Conservation (phyloP, 37 sponge, comb jelly and placozoan species). For the Crambe crambe region DNA sequence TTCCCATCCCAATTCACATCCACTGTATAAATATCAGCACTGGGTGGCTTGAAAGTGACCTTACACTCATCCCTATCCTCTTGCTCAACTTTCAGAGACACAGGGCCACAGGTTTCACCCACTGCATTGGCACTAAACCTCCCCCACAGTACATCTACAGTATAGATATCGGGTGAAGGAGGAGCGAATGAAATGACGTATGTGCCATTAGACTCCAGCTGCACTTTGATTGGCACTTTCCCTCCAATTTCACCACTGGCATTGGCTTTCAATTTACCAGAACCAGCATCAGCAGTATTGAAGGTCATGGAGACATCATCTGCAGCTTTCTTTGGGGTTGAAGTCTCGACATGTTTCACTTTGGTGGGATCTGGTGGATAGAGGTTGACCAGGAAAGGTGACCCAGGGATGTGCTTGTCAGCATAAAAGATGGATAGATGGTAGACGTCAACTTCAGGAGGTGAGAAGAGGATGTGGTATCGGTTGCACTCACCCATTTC, state of each 20-base stretch:
- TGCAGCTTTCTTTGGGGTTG: background rate
- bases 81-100: slow-evolving; percentile 18
- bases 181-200: slow-evolving; percentile 17
- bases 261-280: slow-evolving; percentile 41
- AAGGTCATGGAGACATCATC: slow-evolving; percentile 20
- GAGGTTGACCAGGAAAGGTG: slow-evolving; percentile 61
- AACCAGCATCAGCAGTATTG: slow-evolving; percentile 51
- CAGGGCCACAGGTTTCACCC: slow-evolving; percentile 38
- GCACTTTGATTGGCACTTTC: slow-evolving; percentile 20
- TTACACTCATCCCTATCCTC: background rate
- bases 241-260: slow-evolving; percentile 47
- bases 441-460: slow-evolving; percentile 33
- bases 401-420: slow-evolving; percentile 47
- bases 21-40: slow-evolving; percentile 47
- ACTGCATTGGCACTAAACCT: slow-evolving; percentile 47
- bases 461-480: slow-evolving; percentile 21
- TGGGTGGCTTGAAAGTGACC: slow-evolving; percentile 47
- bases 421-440: slow-evolving; percentile 19
- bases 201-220: slow-evolving; percentile 4
- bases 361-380: slow-evolving; percentile 20
- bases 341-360: slow-evolving; percentile 18
- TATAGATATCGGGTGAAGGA: slow-evolving; percentile 46
- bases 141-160: slow-evolving; percentile 49
- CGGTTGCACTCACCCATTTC: background rate
- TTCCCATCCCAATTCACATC: slow-evolving; percentile 57